phyloP scores from a whole-genome alignment of 2,113 vertebrate genomes.

The Eonycteris spelaea region DNA sequence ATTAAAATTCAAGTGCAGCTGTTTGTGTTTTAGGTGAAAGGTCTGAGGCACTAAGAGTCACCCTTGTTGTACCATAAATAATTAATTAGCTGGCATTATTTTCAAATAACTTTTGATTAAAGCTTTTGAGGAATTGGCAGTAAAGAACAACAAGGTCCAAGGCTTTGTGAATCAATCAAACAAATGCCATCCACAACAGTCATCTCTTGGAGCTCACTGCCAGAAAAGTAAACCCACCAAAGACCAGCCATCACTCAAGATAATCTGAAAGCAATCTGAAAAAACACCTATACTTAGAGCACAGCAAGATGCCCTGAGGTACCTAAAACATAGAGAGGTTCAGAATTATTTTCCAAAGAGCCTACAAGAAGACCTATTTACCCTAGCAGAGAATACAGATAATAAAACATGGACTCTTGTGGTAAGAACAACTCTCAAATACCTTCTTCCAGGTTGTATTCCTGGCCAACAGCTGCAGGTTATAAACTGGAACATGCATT shows the following conservation, averaged over 20 bases:
- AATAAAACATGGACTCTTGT: neutral
- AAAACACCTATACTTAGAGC: neutral
- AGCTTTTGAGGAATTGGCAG: constrained; percentile 28
- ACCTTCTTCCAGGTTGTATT: neutral
- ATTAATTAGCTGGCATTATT: constrained; percentile 50
- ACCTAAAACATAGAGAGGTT: neutral
- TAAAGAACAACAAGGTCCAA: constrained; percentile 36
- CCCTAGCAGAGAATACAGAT: neutral
- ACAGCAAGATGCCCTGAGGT: neutral
- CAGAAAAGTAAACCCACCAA: neutral
- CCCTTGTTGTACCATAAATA: constrained; percentile 21
- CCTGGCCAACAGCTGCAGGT: neutral
- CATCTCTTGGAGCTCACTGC: neutral
- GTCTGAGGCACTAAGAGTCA: constrained; percentile 32
- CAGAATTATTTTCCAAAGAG: neutral
- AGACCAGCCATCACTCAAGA: neutral
- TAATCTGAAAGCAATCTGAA: neutral
- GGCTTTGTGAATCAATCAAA: constrained; percentile 40
- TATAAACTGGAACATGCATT: neutral
- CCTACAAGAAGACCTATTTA: neutral
- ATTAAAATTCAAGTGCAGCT: constrained; percentile 43
- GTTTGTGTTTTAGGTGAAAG: constrained; percentile 59
- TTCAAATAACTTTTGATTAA: constrained; percentile 54
- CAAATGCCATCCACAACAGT: neutral
- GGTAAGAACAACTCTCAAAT: neutral